Conservation (phyloP, 1,140 invertebrate species). For the Aphaenogaster rudis region DNA sequence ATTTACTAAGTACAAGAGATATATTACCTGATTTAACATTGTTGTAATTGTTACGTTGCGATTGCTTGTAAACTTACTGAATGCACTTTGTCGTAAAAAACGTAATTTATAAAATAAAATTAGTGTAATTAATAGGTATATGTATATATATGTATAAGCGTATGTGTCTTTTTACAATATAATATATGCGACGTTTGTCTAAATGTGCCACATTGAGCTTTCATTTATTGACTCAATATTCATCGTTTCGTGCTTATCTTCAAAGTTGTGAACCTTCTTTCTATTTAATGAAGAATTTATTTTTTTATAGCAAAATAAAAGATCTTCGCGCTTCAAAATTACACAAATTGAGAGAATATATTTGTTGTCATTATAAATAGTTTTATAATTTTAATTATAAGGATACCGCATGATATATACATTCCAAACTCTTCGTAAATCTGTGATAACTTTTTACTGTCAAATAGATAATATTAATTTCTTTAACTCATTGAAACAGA, state of each 20-base stretch:
- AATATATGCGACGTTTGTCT: constrained; percentile 24
- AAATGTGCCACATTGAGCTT: constrained; percentile 33
- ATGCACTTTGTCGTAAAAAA: constrained; percentile 15
- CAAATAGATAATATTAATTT: constrained; percentile 74
- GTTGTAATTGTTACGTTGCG: constrained; percentile 44
- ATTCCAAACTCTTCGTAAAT: constrained; percentile 75
- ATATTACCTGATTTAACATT: constrained; percentile 53
- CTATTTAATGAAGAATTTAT: constrained; percentile 25
- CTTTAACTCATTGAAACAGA: constrained; percentile 47
- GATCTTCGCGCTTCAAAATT: neutral
- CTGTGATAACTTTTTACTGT: constrained; percentile 83
- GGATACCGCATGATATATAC: constrained; percentile 56
- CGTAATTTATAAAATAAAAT: constrained; percentile 44
- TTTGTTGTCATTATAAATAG: constrained; percentile 75
- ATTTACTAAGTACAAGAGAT: constrained; percentile 64
- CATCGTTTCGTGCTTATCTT: neutral
- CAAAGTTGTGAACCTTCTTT: neutral
- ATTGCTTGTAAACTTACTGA: constrained; percentile 27
- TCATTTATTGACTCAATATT: constrained; percentile 33
- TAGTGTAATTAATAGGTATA: neutral
- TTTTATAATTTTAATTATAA: constrained; percentile 72
- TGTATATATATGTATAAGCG: neutral
- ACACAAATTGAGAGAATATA: constrained; percentile 16
- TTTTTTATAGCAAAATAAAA: constrained; percentile 15
- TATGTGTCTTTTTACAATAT: constrained; percentile 28